Evolutionary conservation across 2,797 vertebrate species (phyloP).

Genomic region (Stomatorhinus walkeri): DNA sequence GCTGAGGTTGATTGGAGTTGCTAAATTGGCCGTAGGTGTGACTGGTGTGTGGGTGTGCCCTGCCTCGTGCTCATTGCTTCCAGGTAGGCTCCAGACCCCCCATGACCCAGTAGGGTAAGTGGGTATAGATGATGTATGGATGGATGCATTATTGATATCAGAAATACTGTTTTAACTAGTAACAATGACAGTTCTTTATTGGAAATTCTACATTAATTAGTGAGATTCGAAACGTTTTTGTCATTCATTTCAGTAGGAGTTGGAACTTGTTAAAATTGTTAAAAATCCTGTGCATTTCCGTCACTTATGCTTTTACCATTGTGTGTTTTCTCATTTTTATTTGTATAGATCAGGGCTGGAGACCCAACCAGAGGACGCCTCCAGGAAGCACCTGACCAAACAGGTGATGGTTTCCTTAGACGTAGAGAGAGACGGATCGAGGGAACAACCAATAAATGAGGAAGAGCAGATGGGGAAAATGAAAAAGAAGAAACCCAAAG

Average conservation of each 20-base stretch:
- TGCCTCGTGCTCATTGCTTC: too few species aligned
- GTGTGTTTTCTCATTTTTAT: neutral
- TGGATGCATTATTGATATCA: neutral
- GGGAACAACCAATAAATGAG: slow-evolving; percentile 33
- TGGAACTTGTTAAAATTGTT: neutral
- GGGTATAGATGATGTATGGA: too few species aligned
- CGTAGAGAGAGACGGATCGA: slow-evolving; percentile 36
- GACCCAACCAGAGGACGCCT: slow-evolving; percentile 26
- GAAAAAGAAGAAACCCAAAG: slow-evolving; percentile 75
- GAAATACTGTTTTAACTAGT: neutral
- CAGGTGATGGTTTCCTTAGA: slow-evolving; percentile 20
- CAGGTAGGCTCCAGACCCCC: too few species aligned
- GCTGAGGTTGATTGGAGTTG: too few species aligned
- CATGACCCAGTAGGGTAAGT: too few species aligned
- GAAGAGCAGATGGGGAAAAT: slow-evolving; percentile 45
- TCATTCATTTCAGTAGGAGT: neutral
- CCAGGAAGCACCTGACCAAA: slow-evolving; percentile 32
- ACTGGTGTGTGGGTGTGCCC: too few species aligned
- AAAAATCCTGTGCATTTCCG: neutral
- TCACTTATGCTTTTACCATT: neutral
- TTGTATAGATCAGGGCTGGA: slow-evolving; percentile 30
- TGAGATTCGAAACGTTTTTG: neutral
- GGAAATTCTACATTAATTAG: neutral
- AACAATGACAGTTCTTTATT: neutral
- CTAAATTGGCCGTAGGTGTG: too few species aligned